Evolutionary conservation across 2,113 vertebrate genomes (phyloP).

Genomic region (Gopherus evgoodei): DNA sequence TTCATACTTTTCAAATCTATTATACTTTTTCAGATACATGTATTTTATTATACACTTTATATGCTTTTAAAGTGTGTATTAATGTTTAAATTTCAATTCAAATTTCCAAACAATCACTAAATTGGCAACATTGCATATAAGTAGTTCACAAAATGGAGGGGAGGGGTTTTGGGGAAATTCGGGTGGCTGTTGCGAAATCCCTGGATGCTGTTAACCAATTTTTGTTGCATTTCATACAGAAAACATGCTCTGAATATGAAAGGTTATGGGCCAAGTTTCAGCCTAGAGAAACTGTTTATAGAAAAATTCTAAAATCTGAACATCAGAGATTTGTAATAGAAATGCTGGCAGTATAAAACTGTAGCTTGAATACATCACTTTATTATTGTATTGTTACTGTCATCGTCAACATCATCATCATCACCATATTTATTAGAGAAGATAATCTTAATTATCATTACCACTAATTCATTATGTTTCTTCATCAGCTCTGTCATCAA

Average conservation of each 20-base stretch:
- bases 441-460: conserved; percentile 57
- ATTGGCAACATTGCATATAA: too few relatives aligned
- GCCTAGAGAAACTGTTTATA: not conserved
- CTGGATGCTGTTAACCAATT: not conserved
- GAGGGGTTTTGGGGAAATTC: too few relatives aligned
- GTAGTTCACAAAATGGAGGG: too few relatives aligned
- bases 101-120: too few relatives aligned
- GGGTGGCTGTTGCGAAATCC: too few relatives aligned
- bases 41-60: too few relatives aligned
- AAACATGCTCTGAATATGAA: not conserved
- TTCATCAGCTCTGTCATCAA: conserved; percentile 53
- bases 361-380: not conserved
- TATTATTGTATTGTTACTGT: not conserved
- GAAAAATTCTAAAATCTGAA: not conserved
- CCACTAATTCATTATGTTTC: conserved; percentile 54
- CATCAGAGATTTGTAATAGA: not conserved
- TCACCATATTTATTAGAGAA: conserved; percentile 50
- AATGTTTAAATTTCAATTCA: too few relatives aligned
- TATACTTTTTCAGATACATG: too few relatives aligned
- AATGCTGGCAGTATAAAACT: conserved; percentile 26
- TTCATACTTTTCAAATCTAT: too few relatives aligned
- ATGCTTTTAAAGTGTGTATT: too few relatives aligned
- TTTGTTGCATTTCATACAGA: not conserved
- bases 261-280: not conserved
- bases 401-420: conserved; percentile 2